Percentiles rank a stretch among this genome's conserved stretches.
These are phyloP conservation scores for Mustela erminea DNA, from an alignment of 2,797 vertebrate species.

Conservation along the genomic window DNA sequence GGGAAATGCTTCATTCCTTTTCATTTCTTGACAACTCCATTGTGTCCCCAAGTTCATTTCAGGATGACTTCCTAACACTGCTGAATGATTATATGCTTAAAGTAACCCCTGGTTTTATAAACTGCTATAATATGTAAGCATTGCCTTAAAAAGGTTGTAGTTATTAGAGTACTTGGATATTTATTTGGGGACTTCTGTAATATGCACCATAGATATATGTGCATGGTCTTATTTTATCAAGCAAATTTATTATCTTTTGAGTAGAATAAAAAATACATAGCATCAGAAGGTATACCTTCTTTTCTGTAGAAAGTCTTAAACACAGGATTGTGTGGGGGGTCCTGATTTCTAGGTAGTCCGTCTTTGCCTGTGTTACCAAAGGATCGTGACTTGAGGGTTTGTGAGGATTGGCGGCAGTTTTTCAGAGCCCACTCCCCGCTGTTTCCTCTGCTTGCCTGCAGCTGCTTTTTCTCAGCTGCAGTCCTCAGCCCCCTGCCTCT, in stretches of 20 bases:
- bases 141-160: background rate
- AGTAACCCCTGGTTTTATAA: background rate
- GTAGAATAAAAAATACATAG: background rate
- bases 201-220: background rate
- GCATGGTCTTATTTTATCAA: background rate
- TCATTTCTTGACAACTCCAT: background rate
- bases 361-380: background rate
- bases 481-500: background rate
- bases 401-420: background rate
- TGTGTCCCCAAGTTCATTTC: background rate
- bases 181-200: background rate
- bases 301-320: background rate
- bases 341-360: background rate
- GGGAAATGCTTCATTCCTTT: background rate
- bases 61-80: conserved; percentile 19
- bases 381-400: background rate
- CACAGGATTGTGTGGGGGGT: background rate
- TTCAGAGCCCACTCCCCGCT: background rate
- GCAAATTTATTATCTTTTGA: background rate
- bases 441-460: background rate
- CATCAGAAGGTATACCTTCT: background rate
- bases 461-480: background rate
- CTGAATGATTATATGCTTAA: background rate
- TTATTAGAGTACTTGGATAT: background rate
- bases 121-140: background rate